Evolutionary conservation across 1,140 invertebrate species (phyloP).

Genomic region (Centruroides sculpturatus): DNA sequence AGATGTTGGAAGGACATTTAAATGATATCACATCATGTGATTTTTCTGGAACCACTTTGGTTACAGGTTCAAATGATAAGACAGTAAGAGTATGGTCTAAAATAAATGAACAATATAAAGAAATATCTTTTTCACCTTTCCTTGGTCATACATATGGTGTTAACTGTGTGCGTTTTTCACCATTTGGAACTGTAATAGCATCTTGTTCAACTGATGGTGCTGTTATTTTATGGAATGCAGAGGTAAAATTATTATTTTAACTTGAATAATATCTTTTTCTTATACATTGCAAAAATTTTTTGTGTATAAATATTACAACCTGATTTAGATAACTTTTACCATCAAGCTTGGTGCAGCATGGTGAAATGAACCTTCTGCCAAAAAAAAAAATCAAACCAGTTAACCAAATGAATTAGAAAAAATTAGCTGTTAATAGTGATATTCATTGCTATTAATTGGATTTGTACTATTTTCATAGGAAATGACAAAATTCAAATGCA

Average conservation of each 20-base stretch:
- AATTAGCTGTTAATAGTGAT: too few relatives aligned
- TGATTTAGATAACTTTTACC: too few relatives aligned
- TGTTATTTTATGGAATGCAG: slow-evolving; percentile 50
- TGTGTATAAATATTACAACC: too few relatives aligned
- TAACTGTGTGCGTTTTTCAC: slow-evolving; percentile 44
- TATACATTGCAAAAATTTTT: too few relatives aligned
- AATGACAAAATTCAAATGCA: too few relatives aligned
- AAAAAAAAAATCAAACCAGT: too few relatives aligned
- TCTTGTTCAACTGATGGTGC: slow-evolving; percentile 56
- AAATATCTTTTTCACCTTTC: slow-evolving; percentile 27
- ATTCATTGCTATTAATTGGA: too few relatives aligned
- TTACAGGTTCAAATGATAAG: slow-evolving; percentile 31
- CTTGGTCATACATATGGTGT: slow-evolving; percentile 31
- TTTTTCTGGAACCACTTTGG: slow-evolving; percentile 25
- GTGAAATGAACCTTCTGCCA: too few relatives aligned
- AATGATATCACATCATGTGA: slow-evolving; percentile 22
- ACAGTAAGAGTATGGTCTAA: slow-evolving; percentile 29
- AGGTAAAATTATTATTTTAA: slow-evolving; percentile 24
- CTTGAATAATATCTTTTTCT: not conserved
- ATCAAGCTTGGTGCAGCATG: too few relatives aligned
- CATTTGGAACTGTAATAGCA: slow-evolving; percentile 50
- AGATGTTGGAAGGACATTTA: slow-evolving; percentile 17
- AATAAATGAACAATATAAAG: slow-evolving; percentile 21
- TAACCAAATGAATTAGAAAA: too few relatives aligned
- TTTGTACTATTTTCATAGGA: too few relatives aligned